Base-by-base conservation (phyloP, 1,140 invertebrate genomes). In the Heliconius melpomene region DNA sequence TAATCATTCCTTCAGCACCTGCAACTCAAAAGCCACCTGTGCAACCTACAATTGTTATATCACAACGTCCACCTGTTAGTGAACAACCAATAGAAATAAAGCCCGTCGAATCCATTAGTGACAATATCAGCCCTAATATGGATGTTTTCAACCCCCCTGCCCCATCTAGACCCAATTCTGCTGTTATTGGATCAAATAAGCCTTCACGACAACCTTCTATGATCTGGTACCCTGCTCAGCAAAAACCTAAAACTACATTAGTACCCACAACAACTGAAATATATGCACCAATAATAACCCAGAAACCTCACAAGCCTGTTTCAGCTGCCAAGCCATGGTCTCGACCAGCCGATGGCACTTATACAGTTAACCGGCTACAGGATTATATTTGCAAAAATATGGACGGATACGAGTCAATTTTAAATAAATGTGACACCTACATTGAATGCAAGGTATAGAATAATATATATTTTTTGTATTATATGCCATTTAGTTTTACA, bases 371-470 rank as follows among this genome's bases (percentile, higher is more conserved):
- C 38, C 74, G 72, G 18, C 54, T 80, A 60, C 32, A 60, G 23
- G 82, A 88, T 50, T 89, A 83, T 79, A 66, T 78, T 54, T 91
- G 90, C 74, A 36, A 71, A 75, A 13, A 82, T 23, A 52, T 71
- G 72, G 77, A 89, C 74, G 85, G 82, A 6, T 90, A 86, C 76
- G 88, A 85, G n/a, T 50, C 79, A 60, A 72, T 91, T n/a, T 29
- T 50, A 11, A 84, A 82, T 36, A 79, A 89, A 73, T 91, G 89
- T 60, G 89, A 91, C 57, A 74, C 78, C 3, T 92, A 85, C 73
- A 81, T 90, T 38, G 84, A 88, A 86, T 92, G 90, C 84, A 85
- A 84, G 81, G 90, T 92, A 88, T 8, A 66, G 85, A 40, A 66
- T 29, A 29, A 11, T 77, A 52, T 20, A 52, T 20, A 20, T 46